Base-by-base conservation (phyloP, 1,140 invertebrate species). In the Anoplophora glabripennis region DNA sequence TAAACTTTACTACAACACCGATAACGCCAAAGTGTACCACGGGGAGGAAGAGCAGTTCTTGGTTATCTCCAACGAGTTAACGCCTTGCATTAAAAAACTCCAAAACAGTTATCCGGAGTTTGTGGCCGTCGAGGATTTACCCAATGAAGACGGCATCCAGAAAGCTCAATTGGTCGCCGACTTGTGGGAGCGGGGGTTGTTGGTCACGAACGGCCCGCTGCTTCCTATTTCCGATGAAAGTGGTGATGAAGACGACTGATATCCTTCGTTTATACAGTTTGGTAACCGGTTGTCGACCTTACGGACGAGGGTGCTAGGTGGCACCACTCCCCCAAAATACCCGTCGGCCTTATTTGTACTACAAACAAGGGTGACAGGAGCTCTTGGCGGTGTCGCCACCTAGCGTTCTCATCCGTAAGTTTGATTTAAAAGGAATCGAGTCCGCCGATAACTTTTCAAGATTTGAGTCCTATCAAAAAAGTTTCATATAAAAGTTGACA, bases 11-110 rank as follows among this genome's bases (percentile, higher is more conserved):
- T 91, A 92, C 75, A 87, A 84, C 55, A 77, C 84, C 47, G 90
- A 94, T 70, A 97, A 97, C 79, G 86, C 88, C 0, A 80, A 88
- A 61, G 83, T 89, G 60, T 94, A 93, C 72, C 91, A 92, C 72
- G 91, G 86, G 34, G 84, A 84, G 73, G 92, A 94, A 44, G 75
- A 84, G 18, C 87, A 90, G 60, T 94, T 79, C 76, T 75, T 96
- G 58, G 89, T 92, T 71, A 83, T 95, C 45, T 78, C 84, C 33
- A 73, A 80, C 21, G 77, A 83, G 3, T 76, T 86, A 60, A 84
- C 86, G 0, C 83, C 83, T 8, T 86, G 82, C 9, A 78, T 96
- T 12, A 83, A 89, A 71, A 79, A 78, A 40, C 77, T 97, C 9
- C 84, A 94, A 44, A 77, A 76, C 34, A 68, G 74, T 1, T 96